Base-by-base conservation (phyloP, 1,140 invertebrate genomes). In the Zaprionus kolodkinae region DNA sequence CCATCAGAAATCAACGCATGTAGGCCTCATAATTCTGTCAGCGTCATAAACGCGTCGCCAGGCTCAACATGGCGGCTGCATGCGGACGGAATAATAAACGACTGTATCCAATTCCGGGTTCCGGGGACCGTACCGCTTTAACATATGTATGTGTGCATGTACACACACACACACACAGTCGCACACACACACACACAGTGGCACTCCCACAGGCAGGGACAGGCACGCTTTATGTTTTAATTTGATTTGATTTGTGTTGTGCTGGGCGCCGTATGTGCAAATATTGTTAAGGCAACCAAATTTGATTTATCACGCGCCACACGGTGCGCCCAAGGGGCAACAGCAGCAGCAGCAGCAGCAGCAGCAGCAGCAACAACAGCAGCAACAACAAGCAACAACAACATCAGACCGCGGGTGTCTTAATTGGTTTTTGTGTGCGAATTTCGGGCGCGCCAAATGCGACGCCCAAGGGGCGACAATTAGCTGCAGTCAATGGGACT, bases 221-320 rank as follows among this genome's bases (percentile, higher is more conserved):
- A 77, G 71, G 62, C 70, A 86, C 61, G 57, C 78, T 89, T 89
- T 89, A 91, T 91, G 89, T 91, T 91, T 91, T 91, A 91, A 91
- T 91, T 91, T 91, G 89, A 91, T 91, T 91, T 91, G 89, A 91
- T 91, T 91, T 91, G 89, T 91, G 89, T 86, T 86, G 69, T 76
- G 81, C 76, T 76, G 81, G 65, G 50, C 81, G 79, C 78, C 74
- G 87, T 81, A 87, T 87, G 83, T 81, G 85, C 81, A 89, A 88
- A 88, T 88, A 88, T 81, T 81, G 85, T 88, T 88, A 85, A 88
- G 78, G 85, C 85, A 89, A 89, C 81, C 81, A 89, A 89, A 89
- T 89, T 89, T 89, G 81, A 89, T 89, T 89, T 89, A 89, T 89
- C 78, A 81, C 81, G 69, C 60, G 56, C 65, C 25, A 43, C 72